Evolutionary conservation across 2,113 vertebrate species (phyloP).

Genomic region (Peromyscus polionotus): DNA sequence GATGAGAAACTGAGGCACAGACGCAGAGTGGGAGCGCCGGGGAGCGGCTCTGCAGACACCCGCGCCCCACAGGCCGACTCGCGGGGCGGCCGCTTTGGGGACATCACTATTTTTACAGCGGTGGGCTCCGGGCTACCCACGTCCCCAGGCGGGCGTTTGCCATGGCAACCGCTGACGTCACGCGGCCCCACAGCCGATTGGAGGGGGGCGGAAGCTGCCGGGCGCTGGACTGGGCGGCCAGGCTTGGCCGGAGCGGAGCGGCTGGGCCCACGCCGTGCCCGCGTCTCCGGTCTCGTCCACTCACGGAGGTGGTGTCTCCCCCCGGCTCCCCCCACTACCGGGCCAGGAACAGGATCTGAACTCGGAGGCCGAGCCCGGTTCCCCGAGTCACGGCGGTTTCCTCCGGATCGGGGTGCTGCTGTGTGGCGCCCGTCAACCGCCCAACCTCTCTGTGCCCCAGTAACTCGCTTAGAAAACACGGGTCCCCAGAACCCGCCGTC

Average conservation of each 20-base stretch:
- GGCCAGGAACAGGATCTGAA: neutral
- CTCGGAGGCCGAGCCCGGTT: neutral
- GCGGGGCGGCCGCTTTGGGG: neutral
- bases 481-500: neutral
- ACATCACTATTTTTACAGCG: conserved; percentile 71
- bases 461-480: neutral
- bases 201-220: conserved; percentile 34
- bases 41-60: neutral
- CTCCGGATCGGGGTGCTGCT: neutral
- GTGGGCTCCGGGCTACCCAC: conserved; percentile 75
- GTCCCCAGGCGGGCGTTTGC: conserved; percentile 63
- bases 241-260: neutral
- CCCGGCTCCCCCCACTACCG: neutral
- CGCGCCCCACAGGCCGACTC: neutral
- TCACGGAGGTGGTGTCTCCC: neutral
- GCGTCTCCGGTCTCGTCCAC: neutral
- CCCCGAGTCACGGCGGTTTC: neutral
- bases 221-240: neutral
- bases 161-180: conserved; percentile 86
- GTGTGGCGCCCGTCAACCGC: neutral
- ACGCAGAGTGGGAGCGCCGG: neutral
- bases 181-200: conserved; percentile 63
- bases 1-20: conserved; percentile 14
- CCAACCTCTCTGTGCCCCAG: neutral
- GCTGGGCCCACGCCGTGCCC: neutral